Evolutionary conservation across 2,888 invertebrate genomes (phyloP).

Genomic region (Zygothrica quintamaculata): DNA sequence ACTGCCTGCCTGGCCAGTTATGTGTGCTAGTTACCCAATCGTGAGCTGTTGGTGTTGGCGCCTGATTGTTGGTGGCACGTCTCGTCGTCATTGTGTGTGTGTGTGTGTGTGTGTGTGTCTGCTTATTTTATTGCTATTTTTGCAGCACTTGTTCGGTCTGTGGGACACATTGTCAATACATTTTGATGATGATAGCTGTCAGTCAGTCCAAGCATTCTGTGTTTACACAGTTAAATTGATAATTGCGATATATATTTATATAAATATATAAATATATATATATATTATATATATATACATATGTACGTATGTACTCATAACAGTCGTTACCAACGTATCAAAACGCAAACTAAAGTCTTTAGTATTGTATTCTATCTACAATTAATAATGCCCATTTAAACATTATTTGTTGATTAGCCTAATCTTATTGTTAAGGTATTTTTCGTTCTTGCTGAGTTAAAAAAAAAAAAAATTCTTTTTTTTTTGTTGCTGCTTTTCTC

Average conservation of each 20-base stretch:
- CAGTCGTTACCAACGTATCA: not conserved
- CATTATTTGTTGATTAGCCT: constrained; percentile 49
- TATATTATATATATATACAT: constrained; percentile 11
- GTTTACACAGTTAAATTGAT: constrained; percentile 28
- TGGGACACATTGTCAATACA: constrained; percentile 44
- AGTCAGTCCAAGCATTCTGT: not conserved
- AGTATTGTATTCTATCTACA: not conserved
- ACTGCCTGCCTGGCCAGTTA: not conserved
- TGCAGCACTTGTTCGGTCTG: constrained; percentile 62
- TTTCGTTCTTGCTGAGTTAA: not conserved
- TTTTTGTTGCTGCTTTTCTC: not conserved
- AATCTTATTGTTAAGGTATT: constrained; percentile 24
- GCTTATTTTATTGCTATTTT: constrained; percentile 59
- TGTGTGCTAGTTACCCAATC: not conserved
- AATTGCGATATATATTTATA: constrained; percentile 2
- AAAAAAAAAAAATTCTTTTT: constrained; percentile 17
- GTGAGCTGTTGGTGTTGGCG: not conserved
- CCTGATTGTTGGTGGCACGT: too few relatives aligned
- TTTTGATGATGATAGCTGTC: constrained; percentile 35
- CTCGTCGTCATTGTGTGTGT: too few relatives aligned
- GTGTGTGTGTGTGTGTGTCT: too few relatives aligned
- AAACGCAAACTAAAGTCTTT: constrained; percentile 9
- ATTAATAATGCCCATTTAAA: constrained; percentile 34
- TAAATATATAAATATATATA: too few relatives aligned
- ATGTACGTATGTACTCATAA: constrained; percentile 13